These are phyloP conservation scores for Oreochromis spilurus DNA, from an alignment of 2,113 vertebrate genomes.

Conservation along the genomic window DNA sequence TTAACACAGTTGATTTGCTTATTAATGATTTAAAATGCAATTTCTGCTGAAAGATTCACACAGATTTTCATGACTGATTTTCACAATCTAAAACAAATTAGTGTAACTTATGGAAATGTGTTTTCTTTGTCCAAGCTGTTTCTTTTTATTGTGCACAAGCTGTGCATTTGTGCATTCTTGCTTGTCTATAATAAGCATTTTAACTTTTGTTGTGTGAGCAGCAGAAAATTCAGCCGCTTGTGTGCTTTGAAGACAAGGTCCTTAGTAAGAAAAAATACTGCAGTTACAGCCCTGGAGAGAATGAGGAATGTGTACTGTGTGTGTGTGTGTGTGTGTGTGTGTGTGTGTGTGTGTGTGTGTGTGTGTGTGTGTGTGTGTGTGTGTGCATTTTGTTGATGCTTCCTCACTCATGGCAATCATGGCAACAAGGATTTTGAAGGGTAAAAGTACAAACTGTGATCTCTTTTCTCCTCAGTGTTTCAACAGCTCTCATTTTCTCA, in stretches of 20 bases:
- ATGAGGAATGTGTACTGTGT: background rate
- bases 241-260: background rate
- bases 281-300: background rate
- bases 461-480: slow-evolving; percentile 3
- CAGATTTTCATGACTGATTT: background rate
- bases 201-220: background rate
- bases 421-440: background rate
- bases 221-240: background rate
- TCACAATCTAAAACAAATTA: background rate
- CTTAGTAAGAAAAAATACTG: background rate
- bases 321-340: background rate
- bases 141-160: background rate
- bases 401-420: background rate
- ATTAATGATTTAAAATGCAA: background rate
- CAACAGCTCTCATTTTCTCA: background rate
- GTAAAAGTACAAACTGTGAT: slow-evolving; percentile 15
- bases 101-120: background rate
- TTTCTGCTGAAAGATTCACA: background rate
- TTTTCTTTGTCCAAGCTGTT: background rate
- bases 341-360: background rate
- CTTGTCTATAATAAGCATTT: background rate
- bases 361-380: too few relatives aligned
- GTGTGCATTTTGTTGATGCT: background rate
- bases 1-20: background rate
- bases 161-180: background rate